Percentiles rank a stretch among this genome's conserved stretches.
Evolutionary conservation across 2,888 invertebrate genomes (phyloP).

Genomic region (Chalcosyrphus nemorum): DNA sequence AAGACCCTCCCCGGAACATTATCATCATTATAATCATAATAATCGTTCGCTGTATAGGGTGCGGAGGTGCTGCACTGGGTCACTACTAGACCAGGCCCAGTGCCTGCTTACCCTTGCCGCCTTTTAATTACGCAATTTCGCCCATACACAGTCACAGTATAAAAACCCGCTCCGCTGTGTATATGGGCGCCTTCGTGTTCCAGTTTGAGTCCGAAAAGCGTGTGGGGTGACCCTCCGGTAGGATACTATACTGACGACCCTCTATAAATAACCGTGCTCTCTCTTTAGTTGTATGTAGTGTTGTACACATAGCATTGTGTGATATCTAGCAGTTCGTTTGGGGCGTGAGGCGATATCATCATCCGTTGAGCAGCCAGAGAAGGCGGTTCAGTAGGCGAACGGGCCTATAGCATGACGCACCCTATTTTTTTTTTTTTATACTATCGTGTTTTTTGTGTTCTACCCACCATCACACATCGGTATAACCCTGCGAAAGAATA

Average conservation of each 20-base stretch:
- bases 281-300: conserved; percentile 41
- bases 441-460: conserved; percentile 14
- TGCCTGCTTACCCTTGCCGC: conserved; percentile 54
- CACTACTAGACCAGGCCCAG: conserved; percentile 30
- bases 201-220: conserved; percentile 58
- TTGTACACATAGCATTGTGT: conserved; percentile 36
- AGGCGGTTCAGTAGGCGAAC: conserved; percentile 49
- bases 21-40: conserved; percentile 71
- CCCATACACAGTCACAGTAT: conserved; percentile 31
- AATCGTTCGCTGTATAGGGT: conserved; percentile 45
- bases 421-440: conserved; percentile 37
- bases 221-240: conserved; percentile 30
- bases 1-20: conserved; percentile 64
- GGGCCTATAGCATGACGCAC: conserved; percentile 67
- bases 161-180: not conserved
- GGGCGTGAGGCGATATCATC: conserved; percentile 58
- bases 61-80: conserved; percentile 45
- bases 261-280: conserved; percentile 62
- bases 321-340: conserved; percentile 49
- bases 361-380: conserved; percentile 21
- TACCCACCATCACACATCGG: not conserved
- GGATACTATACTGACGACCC: conserved; percentile 38
- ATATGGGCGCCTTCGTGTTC: conserved; percentile 60
- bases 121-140: conserved; percentile 71
- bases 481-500: conserved; percentile 49